These are phyloP conservation scores for Drosophila pectinifera DNA, from an alignment of 1,140 invertebrate genomes.

Conservation along the genomic window DNA sequence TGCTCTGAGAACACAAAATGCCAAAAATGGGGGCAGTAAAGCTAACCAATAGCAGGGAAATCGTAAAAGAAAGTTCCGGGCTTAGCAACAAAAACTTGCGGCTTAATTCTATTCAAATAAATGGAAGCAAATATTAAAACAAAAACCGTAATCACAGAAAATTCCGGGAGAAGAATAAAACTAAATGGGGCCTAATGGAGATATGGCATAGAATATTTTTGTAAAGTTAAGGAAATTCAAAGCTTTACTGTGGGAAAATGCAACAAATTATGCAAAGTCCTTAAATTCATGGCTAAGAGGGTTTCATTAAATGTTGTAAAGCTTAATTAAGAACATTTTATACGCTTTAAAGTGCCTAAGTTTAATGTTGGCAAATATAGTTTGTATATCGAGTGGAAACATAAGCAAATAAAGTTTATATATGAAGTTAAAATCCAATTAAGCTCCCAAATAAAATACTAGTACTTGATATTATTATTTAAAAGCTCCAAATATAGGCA, in stretches of 20 bases:
- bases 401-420: too few species aligned
- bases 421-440: too few species aligned
- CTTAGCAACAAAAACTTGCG: slow-evolving; percentile 41
- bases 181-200: slow-evolving; percentile 13
- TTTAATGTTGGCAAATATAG: too few species aligned
- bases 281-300: too few species aligned
- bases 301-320: too few species aligned
- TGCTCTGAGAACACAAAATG: slow-evolving; percentile 30
- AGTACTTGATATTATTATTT: too few species aligned
- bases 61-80: slow-evolving; percentile 45
- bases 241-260: not conserved
- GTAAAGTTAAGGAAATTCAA: not conserved
- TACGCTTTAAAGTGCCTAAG: too few species aligned
- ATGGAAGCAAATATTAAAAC: slow-evolving; percentile 32
- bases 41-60: slow-evolving; percentile 41
- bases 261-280: not conserved
- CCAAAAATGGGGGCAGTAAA: slow-evolving; percentile 10
- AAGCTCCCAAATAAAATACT: too few species aligned
- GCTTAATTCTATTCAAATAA: slow-evolving; percentile 53
- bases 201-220: slow-evolving; percentile 1
- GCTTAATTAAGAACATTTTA: too few species aligned
- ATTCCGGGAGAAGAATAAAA: slow-evolving; percentile 29
- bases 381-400: too few species aligned
- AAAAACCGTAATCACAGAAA: slow-evolving; percentile 15
- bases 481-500: too few species aligned